phyloP scores from a whole-genome alignment of 2,113 vertebrate genomes.

The Cottus gobio region DNA sequence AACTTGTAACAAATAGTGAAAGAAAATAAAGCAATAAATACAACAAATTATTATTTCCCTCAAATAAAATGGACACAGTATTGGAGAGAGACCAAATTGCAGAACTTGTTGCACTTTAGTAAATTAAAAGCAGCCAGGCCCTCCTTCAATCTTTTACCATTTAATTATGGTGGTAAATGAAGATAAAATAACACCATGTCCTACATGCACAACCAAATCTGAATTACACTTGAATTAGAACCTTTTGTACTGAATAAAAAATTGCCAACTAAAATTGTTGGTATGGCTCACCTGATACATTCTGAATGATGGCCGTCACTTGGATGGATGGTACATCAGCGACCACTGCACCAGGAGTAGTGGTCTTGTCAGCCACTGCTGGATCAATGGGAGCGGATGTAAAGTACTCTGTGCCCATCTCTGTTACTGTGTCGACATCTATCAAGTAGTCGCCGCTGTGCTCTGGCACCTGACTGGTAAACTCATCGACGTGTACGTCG shows the following conservation, averaged over 20 bases:
- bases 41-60: background rate
- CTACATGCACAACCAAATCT: background rate
- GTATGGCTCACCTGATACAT: slow-evolving; percentile 88
- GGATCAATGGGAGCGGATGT: slow-evolving; percentile 67
- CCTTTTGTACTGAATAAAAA: background rate
- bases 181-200: background rate
- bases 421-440: slow-evolving; percentile 62
- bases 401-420: slow-evolving; percentile 85
- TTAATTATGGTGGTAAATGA: background rate
- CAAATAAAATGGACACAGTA: background rate
- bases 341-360: slow-evolving; percentile 64
- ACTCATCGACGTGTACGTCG: slow-evolving; percentile 72
- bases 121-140: too few species aligned
- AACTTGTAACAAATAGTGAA: background rate
- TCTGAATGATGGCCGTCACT: slow-evolving; percentile 81
- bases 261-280: background rate
- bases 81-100: background rate
- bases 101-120: background rate
- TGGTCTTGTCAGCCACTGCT: slow-evolving; percentile 67
- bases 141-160: background rate
- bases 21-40: background rate
- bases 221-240: background rate
- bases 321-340: slow-evolving; percentile 77
- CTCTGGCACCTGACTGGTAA: slow-evolving; percentile 32
- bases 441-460: slow-evolving; percentile 57